Conservation (phyloP, 2,113 vertebrate genomes). For the Gallinago media region DNA sequence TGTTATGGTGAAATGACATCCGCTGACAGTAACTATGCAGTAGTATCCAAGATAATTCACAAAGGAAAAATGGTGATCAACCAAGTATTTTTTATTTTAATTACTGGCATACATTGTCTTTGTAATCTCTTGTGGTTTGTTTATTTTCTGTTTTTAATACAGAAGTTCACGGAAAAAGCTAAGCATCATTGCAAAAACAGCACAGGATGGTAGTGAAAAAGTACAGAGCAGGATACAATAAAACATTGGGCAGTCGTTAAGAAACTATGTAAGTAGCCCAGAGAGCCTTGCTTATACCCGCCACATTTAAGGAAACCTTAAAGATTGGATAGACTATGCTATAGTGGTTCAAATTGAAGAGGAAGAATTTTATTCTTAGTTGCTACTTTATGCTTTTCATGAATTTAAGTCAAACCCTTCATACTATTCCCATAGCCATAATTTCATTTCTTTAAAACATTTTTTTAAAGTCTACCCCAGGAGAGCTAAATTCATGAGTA, state of each 20-base stretch:
- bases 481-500: background rate
- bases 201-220: background rate
- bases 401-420: background rate
- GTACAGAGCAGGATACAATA: background rate
- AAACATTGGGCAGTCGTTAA: background rate
- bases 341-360: background rate
- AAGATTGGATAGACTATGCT: background rate
- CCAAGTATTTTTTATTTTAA: background rate
- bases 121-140: background rate
- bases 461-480: background rate
- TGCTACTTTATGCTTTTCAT: background rate
- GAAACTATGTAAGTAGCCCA: background rate
- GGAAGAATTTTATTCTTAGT: background rate
- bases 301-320: background rate
- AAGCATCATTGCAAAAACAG: background rate
- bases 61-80: too few species aligned
- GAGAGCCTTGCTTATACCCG: background rate
- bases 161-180: background rate
- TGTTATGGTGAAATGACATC: background rate
- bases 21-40: background rate
- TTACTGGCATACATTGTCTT: background rate
- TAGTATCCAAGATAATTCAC: background rate
- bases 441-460: background rate
- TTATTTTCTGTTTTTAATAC: constrained; percentile 19
- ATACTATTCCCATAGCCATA: background rate